Evolutionary conservation across 92 coral and sea anemone species (phyloP).

Genomic region (Meandrina meandrites): DNA sequence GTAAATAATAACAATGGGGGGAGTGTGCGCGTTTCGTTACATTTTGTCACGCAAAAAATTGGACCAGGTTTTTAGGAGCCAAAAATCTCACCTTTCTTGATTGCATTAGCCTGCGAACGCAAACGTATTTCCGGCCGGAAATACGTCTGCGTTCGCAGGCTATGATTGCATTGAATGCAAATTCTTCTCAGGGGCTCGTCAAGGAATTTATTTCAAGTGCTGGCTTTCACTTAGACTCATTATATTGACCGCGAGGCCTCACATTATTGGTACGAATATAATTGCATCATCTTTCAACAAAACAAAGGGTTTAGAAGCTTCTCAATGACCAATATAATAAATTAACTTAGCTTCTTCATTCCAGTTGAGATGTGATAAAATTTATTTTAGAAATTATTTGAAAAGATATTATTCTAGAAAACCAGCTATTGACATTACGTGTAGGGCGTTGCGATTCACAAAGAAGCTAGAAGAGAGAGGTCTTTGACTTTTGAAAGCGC

Average conservation of each 20-base stretch:
- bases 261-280: not conserved
- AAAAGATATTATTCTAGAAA: not conserved
- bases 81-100: not conserved
- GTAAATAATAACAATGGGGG: not conserved
- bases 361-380: not conserved
- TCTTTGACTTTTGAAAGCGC: not conserved
- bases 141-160: too few species aligned
- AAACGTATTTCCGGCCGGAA: too few species aligned
- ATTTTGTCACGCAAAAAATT: conserved; percentile 6
- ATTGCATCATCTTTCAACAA: not conserved
- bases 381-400: not conserved
- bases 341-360: not conserved
- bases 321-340: not conserved
- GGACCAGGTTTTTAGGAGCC: not conserved
- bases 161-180: not conserved
- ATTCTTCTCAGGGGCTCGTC: not conserved
- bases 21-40: not conserved
- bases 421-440: not conserved
- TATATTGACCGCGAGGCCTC: not conserved
- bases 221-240: not conserved
- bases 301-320: not conserved
- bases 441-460: not conserved
- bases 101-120: too few species aligned
- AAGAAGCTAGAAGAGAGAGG: not conserved
- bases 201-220: not conserved